Evolutionary conservation across 2,113 vertebrate species (phyloP).

Genomic region (Serinus canaria): DNA sequence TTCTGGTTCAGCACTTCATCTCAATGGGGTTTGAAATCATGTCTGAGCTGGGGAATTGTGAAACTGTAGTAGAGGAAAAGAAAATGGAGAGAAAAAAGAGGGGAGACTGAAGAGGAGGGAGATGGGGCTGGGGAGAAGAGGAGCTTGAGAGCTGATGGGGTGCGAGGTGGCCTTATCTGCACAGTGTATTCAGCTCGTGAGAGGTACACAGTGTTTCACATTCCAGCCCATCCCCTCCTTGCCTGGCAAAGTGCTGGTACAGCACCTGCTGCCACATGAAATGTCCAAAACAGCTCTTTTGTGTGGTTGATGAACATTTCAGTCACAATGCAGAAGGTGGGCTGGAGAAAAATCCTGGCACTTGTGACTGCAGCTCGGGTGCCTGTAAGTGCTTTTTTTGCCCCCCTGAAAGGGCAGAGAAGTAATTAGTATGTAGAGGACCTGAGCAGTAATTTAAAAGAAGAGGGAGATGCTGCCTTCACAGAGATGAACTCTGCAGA

Average conservation of each 20-base stretch:
- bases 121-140: background rate
- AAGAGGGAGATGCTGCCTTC: background rate
- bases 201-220: background rate
- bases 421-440: background rate
- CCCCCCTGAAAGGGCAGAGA: background rate
- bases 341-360: background rate
- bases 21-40: background rate
- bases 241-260: background rate
- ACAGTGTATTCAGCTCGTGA: background rate
- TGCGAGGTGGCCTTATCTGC: rapidly evolving
- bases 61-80: background rate
- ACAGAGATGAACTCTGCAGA: background rate
- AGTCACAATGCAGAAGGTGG: background rate
- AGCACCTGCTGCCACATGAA: background rate
- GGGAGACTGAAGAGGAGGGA: background rate
- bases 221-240: background rate
- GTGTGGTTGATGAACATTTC: background rate
- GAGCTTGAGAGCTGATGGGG: background rate
- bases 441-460: background rate
- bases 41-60: background rate
- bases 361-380: rapidly evolving
- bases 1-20: background rate
- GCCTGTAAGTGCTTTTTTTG: background rate
- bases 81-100: background rate
- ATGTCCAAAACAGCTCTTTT: background rate